phyloP scores from a whole-genome alignment of 2,888 invertebrate species.

The Notocelia uddmanniana region DNA sequence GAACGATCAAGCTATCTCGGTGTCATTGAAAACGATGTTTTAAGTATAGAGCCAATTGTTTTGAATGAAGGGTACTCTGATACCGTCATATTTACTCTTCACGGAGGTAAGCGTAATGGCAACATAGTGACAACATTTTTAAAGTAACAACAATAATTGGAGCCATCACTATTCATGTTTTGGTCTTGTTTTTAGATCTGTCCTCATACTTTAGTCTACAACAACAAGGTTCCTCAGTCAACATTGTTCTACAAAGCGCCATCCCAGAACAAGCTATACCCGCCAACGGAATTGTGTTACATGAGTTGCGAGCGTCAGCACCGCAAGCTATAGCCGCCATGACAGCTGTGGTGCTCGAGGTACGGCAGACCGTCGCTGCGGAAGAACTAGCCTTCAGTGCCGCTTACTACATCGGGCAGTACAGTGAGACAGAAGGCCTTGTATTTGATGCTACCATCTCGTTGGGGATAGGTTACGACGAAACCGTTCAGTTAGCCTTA shows the following conservation, averaged over 20 bases:
- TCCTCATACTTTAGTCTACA: conserved; percentile 15
- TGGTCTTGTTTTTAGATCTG: conserved; percentile 14
- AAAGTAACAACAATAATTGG: neutral
- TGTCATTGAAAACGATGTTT: conserved; percentile 39
- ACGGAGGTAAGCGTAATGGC: conserved; percentile 46
- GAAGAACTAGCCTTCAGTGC: conserved; percentile 31
- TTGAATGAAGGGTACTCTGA: conserved; percentile 47
- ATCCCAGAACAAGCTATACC: conserved; percentile 38
- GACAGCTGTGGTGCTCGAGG: conserved; percentile 39
- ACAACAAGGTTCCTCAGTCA: conserved; percentile 22
- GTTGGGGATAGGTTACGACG: conserved; percentile 28
- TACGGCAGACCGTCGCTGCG: neutral
- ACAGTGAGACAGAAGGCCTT: conserved; percentile 28
- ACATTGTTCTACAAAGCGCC: conserved; percentile 20
- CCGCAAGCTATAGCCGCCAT: conserved; percentile 33
- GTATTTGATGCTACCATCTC: conserved; percentile 12
- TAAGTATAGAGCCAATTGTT: conserved; percentile 45
- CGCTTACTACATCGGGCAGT: conserved; percentile 31
- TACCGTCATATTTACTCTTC: conserved; percentile 44
- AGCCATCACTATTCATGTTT: conserved; percentile 48
- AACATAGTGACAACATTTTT: neutral
- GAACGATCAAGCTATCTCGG: conserved; percentile 51
- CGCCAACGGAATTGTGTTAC: conserved; percentile 16
- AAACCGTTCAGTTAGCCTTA: conserved; percentile 52
- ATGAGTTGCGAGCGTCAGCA: conserved; percentile 37